Base-by-base conservation (phyloP, 2,888 invertebrate genomes). In the Sphecodes monilicornis region DNA sequence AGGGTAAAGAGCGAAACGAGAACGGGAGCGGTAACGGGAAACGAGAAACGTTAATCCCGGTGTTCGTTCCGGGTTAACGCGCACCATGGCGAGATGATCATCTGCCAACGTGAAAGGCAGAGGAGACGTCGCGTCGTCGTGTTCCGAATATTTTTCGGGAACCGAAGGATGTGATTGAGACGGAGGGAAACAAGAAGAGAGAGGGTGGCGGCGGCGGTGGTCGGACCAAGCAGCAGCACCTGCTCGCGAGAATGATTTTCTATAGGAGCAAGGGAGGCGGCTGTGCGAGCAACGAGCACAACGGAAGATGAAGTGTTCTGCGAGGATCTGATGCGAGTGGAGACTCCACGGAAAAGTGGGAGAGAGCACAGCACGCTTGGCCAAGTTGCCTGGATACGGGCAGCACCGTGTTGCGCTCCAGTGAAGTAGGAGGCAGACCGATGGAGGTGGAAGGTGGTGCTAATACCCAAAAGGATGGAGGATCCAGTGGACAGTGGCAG, bases 321-420 rank as follows among this genome's bases (percentile, higher is more conserved):
- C 41, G 75, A 71, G 80, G 26, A 71, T 77, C 68, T 77, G 80
- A 78, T 68, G 80, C 70, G 78, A 84, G 79, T 76, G 80, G 46
- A 68, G 70, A 73, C 74, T 39, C 69, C 32, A 70, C 68, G 68
- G 72, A 41, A 60, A 79, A 90, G 86, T 89, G 85, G 84, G 85
- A 87, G 90, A 11, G 29, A 60, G 29, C 16, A 60, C 87, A 86
- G 84, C 86, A 87, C 87, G 87, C 86, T 90, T 87, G 78, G 85
- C 87, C 85, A 85, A 91, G 90, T 90, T 89, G 90, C 91, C 90
- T 88, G 86, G 90, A 87, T 87, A 88, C 89, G 87, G 86, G 83
- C 84, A 87, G 87, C 90, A 89, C 90, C 91, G 91, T 91, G 91
- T 90, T 91, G 91, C 89, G 90, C 88, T 89, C 60, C 85, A 85